Evolutionary conservation across 2,888 invertebrate species (phyloP), one percentile per base, ranked within the genome.

Genomic region (Helicoverpa assulta): DNA sequence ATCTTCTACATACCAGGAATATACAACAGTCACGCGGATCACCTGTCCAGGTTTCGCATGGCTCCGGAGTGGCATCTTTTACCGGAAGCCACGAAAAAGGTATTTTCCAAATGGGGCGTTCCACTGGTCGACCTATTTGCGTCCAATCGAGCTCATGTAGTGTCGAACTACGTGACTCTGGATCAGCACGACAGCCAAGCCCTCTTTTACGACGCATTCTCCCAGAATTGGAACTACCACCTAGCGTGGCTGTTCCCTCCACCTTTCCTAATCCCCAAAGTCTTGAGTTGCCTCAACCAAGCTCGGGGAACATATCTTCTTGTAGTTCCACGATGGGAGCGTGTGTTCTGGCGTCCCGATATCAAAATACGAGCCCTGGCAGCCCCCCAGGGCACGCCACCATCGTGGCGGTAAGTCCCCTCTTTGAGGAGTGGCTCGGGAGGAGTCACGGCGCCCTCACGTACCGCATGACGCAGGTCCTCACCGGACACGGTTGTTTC

Each of bases 1-100:
- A 12, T 21, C 21, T 12, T 12, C 14, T 21, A 69, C 83, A 29
- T 71, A 78, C 4, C 26, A 59, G 81, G 80, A 58, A 18, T 51
- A 10, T 19, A 75, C 52, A 68, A 75, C 12, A 79, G 81, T n/a
- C 61, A 73, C 47, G 57, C 81, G 29, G 62, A 8, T 8, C 70
- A 73, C 33, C 56, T 85, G 14, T 84, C 83, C 0, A 63, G 84
- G 3, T 67, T 40, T 18, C 70, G 67, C 1, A 54, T 1, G 0
- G 53, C 55, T 37, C 77, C 81, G 18, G 86, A 84, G 56, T 84
- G 54, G 54, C 62, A 62, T n/a, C 21, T 52, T 7, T 3, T 21
- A 16, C 50, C 59, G 0, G n/a, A 2, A 2, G 50, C 50, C 29
- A 59, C 59, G 14, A n/a, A 50, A 5, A 59, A 18, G 6, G 33